These are phyloP conservation scores for Ceuthmochares aereus DNA, from an alignment of 2,113 vertebrate species.

Conservation along the genomic window DNA sequence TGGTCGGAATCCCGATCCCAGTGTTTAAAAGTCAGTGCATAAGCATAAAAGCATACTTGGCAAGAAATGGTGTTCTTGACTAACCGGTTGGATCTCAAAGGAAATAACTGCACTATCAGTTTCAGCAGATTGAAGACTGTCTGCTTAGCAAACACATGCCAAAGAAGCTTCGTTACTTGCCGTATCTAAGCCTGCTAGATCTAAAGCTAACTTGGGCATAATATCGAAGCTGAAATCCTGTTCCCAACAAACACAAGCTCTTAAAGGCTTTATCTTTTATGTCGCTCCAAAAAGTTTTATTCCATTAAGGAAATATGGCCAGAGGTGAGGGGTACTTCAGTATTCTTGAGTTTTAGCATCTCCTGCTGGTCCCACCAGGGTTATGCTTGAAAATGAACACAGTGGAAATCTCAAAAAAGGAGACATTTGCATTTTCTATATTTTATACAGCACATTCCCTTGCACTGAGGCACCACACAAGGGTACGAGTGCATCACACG, in stretches of 20 bases:
- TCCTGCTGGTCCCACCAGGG: background rate
- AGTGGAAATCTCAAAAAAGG: background rate
- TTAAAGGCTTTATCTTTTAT: background rate
- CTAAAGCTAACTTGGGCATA: background rate
- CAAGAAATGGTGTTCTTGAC: background rate
- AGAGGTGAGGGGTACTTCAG: rapidly evolving
- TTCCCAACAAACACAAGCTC: background rate
- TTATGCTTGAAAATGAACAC: background rate
- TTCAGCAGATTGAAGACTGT: background rate
- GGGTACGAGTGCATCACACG: rapidly evolving
- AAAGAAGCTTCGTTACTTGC: background rate
- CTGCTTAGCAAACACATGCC: background rate
- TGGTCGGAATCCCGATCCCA: background rate
- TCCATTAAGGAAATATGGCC: background rate
- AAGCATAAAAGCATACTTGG: background rate
- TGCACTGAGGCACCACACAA: background rate
- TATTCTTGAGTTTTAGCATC: background rate
- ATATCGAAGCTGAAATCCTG: background rate
- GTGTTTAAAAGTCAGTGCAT: background rate
- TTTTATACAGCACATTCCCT: background rate
- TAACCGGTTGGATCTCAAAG: background rate
- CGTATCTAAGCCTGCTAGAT: background rate
- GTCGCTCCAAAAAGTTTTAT: background rate
- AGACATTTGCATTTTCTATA: background rate
- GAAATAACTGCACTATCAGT: background rate